A percentile compares a stretch with the other conserved stretches of the same genome.
phyloP scores from a whole-genome alignment of 1,140 invertebrate genomes.

The Penaeus japonicus region DNA sequence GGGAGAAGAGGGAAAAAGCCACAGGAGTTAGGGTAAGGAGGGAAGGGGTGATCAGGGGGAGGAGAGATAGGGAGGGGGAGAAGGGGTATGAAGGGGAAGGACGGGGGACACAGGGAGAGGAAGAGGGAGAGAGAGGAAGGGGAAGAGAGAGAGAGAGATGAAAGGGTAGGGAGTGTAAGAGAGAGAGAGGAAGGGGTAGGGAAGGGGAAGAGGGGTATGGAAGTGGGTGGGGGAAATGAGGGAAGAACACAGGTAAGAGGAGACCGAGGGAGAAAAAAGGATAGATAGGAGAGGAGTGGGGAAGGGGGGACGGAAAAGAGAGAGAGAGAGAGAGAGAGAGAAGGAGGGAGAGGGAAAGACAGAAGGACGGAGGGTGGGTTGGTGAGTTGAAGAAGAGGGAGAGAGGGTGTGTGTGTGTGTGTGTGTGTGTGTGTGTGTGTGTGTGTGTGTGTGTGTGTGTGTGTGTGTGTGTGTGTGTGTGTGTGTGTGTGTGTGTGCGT shows the following conservation, averaged over 20 bases:
- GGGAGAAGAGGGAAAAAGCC: too few species aligned
- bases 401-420: too few species aligned
- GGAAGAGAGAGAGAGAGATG: neutral
- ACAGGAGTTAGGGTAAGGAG: too few species aligned
- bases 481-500: constrained; percentile 9
- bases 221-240: neutral
- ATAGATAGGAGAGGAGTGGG: too few species aligned
- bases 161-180: neutral
- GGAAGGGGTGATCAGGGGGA: too few species aligned
- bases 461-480: neutral
- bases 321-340: too few species aligned
- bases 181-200: neutral
- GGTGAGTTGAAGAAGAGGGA: too few species aligned
- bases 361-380: too few species aligned
- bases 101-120: neutral
- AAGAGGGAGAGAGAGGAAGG: neutral
- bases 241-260: neutral
- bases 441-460: constrained; percentile 25
- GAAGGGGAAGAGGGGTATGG: neutral
- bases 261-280: too few species aligned
- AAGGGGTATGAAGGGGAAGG: too few species aligned
- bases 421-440: constrained; percentile 16
- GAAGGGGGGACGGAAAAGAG: too few species aligned
- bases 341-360: too few species aligned
- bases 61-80: neutral